Percentiles rank a stretch among this genome's conserved stretches.
Evolutionary conservation across 2,797 vertebrate genomes (phyloP).

Genomic region (Euphonia xanthogaster): DNA sequence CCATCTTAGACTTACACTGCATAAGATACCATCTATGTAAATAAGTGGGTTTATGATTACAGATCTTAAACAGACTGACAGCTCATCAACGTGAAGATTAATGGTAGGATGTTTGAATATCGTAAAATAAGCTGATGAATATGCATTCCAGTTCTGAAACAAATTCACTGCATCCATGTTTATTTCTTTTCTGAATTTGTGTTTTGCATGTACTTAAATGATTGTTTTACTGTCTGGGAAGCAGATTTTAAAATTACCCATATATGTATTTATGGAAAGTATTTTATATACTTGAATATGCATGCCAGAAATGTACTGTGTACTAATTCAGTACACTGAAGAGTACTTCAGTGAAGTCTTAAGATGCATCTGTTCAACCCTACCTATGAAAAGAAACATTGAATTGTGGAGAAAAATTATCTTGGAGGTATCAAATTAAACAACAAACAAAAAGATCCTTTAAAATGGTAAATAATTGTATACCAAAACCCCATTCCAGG

Average conservation of each 20-base stretch:
- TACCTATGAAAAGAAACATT: not conserved
- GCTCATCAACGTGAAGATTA: not conserved
- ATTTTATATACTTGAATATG: conserved; percentile 19
- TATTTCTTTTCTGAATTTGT: not conserved
- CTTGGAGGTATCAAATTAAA: not conserved
- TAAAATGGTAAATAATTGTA: not conserved
- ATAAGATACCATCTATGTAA: not conserved
- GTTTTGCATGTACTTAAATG: not conserved
- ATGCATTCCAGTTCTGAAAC: conserved; percentile 8
- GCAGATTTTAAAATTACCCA: conserved; percentile 17
- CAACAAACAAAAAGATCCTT: not conserved
- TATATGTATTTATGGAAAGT: conserved; percentile 20
- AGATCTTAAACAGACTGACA: not conserved
- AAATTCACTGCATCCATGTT: not conserved
- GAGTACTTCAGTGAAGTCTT: not conserved
- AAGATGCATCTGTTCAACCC: not conserved
- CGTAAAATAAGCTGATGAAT: conserved; percentile 9
- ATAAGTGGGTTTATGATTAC: not conserved
- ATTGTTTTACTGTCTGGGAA: conserved; percentile 22
- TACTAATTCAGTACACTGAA: not conserved
- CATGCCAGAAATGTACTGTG: not conserved
- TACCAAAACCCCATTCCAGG: not conserved
- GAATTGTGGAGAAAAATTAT: not conserved
- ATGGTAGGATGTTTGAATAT: not conserved
- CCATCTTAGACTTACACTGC: not conserved